Conservation (phyloP, 2,113 vertebrate genomes). For the Geothlypis trichas region DNA sequence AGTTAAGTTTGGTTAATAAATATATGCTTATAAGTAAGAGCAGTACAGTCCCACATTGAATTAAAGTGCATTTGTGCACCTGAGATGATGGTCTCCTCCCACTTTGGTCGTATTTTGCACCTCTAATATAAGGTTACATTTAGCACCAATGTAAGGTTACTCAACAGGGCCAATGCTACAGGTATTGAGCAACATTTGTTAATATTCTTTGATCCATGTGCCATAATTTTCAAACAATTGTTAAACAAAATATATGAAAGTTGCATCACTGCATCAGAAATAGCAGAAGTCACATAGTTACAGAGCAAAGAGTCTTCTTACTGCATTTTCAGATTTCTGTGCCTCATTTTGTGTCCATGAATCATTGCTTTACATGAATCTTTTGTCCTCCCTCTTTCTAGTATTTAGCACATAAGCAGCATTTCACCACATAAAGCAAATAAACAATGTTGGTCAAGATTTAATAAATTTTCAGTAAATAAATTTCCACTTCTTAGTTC, state of each 20-base stretch:
- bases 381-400: background rate
- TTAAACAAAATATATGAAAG: background rate
- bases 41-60: background rate
- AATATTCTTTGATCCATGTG: background rate
- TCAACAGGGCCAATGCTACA: background rate
- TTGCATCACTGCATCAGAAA: background rate
- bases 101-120: background rate
- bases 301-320: background rate
- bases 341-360: background rate
- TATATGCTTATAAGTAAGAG: background rate
- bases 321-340: background rate
- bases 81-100: background rate
- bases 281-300: background rate
- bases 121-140: background rate
- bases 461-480: background rate
- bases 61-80: background rate
- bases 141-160: background rate
- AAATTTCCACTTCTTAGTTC: background rate
- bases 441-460: background rate
- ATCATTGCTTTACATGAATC: background rate
- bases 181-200: background rate
- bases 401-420: background rate
- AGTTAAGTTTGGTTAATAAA: background rate
- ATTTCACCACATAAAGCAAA: background rate
- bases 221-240: background rate